Conservation (phyloP, 2,797 vertebrate species). For the Carduelis carduelis region DNA sequence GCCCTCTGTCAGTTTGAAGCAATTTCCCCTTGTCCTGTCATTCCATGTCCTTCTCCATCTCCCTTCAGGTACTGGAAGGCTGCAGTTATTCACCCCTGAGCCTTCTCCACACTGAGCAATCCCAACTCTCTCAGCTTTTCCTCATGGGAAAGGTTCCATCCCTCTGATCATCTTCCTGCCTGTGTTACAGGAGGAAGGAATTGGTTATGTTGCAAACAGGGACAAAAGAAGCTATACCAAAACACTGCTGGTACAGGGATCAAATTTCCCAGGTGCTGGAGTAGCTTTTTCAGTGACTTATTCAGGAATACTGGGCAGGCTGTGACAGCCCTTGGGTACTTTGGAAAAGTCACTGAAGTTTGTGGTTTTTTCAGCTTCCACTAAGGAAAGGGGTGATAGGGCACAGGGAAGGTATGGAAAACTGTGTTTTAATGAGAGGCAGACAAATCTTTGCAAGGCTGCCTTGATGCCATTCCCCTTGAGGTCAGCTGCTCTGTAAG, state of each 20-base stretch:
- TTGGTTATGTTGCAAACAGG: not conserved
- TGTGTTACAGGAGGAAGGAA: not conserved
- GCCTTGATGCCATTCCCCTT: not conserved
- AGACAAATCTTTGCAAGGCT: not conserved
- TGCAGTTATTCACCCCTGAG: not conserved
- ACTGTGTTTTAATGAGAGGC: not conserved
- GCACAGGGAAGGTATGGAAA: not conserved
- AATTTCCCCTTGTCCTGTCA: not conserved
- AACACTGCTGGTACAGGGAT: not conserved
- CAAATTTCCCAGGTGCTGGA: not conserved
- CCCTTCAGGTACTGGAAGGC: not conserved
- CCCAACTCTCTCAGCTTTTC: not conserved
- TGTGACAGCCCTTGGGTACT: not conserved
- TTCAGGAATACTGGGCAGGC: not conserved
- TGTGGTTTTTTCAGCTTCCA: not conserved
- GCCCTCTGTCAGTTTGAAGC: not conserved
- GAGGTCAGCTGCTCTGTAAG: not conserved
- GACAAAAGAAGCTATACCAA: not conserved
- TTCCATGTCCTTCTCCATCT: not conserved
- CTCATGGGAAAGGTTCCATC: not conserved
- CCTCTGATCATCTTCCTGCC: accelerated
- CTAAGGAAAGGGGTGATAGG: not conserved
- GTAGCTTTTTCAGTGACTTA: not conserved
- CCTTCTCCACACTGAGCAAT: not conserved
- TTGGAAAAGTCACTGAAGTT: not conserved